Conservation (phyloP, 2,888 invertebrate species). For the Eupithecia tripunctaria region DNA sequence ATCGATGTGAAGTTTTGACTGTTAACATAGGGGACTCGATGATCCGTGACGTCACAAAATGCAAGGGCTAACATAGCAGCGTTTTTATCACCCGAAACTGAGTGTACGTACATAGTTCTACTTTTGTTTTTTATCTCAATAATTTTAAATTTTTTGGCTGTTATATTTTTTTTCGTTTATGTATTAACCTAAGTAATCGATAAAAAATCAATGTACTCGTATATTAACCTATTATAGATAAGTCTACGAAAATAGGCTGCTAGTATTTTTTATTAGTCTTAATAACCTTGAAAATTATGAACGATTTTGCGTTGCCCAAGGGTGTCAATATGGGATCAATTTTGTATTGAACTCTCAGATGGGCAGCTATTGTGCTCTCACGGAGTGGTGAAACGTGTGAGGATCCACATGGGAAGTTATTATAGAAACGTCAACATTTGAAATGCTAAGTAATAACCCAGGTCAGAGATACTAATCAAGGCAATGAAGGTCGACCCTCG, state of each 20-base stretch:
- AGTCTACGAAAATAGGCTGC: not conserved
- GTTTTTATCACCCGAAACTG: too few relatives aligned
- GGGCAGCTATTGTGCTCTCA: not conserved
- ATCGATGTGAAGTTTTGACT: too few relatives aligned
- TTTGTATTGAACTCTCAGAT: not conserved
- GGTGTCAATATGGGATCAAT: not conserved
- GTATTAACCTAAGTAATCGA: too few relatives aligned
- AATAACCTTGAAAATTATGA: not conserved
- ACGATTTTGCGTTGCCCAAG: not conserved
- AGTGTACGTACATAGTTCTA: too few relatives aligned
- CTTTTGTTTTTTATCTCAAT: too few relatives aligned
- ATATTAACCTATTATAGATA: not conserved
- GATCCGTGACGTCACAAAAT: too few relatives aligned
- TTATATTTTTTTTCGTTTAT: too few relatives aligned
- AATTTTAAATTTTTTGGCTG: too few relatives aligned
- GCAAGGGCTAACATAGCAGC: too few relatives aligned
- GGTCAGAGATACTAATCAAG: conserved; percentile 54
- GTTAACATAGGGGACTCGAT: too few relatives aligned
- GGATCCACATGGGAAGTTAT: conserved; percentile 29
- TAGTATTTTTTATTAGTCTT: not conserved
- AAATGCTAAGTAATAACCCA: conserved; percentile 53
- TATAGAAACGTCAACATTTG: conserved; percentile 45
- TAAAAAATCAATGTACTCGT: too few relatives aligned
- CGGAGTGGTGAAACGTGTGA: not conserved
- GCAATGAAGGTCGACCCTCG: conserved; percentile 60